A percentile compares a stretch with the other conserved stretches of the same genome.
Conservation (phyloP, 2,113 vertebrate species). For the Uropsilus gracilis region DNA sequence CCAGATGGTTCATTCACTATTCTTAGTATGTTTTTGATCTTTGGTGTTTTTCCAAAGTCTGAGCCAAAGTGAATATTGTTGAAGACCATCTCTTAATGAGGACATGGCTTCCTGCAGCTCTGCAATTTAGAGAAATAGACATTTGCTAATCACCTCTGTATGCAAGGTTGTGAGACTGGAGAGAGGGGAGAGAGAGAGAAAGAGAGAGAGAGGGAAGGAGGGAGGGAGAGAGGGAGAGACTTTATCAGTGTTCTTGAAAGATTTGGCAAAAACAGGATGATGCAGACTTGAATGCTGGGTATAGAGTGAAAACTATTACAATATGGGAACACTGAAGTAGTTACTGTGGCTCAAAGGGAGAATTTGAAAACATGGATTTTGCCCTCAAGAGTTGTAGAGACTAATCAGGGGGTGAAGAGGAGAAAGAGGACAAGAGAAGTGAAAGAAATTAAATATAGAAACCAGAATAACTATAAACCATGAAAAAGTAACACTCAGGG, state of each 20-base stretch:
- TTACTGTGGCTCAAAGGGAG: not conserved
- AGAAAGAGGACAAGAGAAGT: not conserved
- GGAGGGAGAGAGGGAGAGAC: too few relatives aligned
- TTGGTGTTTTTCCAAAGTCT: not conserved
- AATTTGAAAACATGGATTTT: not conserved
- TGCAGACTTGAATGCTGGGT: not conserved
- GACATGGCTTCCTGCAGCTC: not conserved
- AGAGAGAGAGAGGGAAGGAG: not conserved
- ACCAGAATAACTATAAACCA: not conserved
- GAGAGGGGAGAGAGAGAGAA: not conserved
- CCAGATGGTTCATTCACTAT: slow-evolving; percentile 1
- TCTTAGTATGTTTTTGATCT: slow-evolving; percentile 50
- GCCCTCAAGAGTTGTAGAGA: not conserved
- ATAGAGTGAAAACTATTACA: not conserved
- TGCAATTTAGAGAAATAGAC: not conserved
- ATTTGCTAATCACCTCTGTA: not conserved
- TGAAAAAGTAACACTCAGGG: not conserved
- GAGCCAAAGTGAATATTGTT: slow-evolving; percentile 48
- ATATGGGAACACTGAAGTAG: not conserved
- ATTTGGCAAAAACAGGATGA: not conserved
- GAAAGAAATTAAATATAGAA: not conserved
- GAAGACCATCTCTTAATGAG: not conserved
- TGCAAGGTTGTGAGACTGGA: not conserved
- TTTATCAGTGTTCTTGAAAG: not conserved
- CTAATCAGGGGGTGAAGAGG: not conserved